These are phyloP conservation scores for Gallinago paraguaiae DNA, from an alignment of 2,113 vertebrate genomes.

Conservation along the genomic window DNA sequence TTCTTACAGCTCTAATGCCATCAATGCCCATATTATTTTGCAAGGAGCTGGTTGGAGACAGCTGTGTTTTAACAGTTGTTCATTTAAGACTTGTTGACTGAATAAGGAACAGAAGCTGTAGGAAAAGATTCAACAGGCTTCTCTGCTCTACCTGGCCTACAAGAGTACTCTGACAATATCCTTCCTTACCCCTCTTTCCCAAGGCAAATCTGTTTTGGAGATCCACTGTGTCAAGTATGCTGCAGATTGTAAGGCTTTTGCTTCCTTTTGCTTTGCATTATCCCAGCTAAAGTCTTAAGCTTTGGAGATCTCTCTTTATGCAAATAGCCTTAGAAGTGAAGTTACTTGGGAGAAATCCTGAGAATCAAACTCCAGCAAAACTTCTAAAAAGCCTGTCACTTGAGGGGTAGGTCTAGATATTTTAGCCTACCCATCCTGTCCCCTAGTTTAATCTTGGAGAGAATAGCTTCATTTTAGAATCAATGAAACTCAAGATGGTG, in stretches of 20 bases:
- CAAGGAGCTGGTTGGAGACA: background rate
- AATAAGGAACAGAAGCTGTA: background rate
- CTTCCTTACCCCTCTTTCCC: background rate
- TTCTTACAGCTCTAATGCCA: background rate
- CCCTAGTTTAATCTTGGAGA: background rate
- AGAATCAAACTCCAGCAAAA: constrained; percentile 10
- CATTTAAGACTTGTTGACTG: background rate
- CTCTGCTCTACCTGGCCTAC: background rate
- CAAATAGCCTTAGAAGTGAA: constrained; percentile 2
- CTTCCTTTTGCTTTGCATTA: background rate
- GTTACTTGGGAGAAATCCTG: background rate
- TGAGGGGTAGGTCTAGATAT: background rate
- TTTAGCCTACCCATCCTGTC: background rate
- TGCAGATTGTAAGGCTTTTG: background rate
- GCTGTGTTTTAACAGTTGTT: background rate
- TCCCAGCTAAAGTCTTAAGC: background rate
- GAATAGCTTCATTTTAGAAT: background rate
- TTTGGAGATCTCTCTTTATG: background rate
- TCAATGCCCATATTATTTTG: background rate
- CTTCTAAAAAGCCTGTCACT: background rate
- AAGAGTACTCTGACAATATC: background rate
- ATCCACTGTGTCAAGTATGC: background rate
- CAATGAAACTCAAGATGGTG: background rate
- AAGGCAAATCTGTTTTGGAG: background rate
- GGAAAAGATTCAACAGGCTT: background rate